These are phyloP conservation scores for Heteronetta atricapilla DNA, from an alignment of 2,113 vertebrate genomes.

Conservation along the genomic window DNA sequence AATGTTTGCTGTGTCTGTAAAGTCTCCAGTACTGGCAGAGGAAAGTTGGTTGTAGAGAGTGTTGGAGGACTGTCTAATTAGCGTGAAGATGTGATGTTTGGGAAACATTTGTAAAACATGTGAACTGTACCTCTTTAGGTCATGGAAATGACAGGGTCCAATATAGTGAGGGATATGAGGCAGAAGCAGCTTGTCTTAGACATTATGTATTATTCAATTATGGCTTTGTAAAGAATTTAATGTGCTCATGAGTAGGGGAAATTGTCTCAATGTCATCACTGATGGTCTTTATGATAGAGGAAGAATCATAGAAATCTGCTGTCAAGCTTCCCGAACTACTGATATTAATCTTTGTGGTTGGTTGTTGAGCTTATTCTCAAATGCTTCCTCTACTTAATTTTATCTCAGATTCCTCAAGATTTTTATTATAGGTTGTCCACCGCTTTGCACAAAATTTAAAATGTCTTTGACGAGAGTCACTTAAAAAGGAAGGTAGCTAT, in stretches of 20 bases:
- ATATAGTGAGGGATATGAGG: neutral
- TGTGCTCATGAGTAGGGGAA: neutral
- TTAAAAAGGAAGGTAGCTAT: neutral
- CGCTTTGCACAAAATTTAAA: neutral
- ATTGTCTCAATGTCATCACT: neutral
- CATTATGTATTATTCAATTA: too few species aligned
- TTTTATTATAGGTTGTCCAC: neutral
- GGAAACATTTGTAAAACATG: neutral
- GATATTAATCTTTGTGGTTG: neutral
- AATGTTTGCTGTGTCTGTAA: neutral
- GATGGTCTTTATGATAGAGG: neutral
- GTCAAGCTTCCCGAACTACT: neutral
- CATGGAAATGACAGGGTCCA: neutral
- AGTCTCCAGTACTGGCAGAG: neutral
- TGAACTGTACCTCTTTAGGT: neutral
- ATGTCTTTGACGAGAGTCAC: neutral
- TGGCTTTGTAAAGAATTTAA: too few species aligned
- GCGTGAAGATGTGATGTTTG: neutral
- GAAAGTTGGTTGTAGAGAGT: neutral
- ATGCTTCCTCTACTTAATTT: neutral
- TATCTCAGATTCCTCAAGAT: neutral
- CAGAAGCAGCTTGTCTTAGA: neutral
- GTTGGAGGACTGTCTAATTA: neutral
- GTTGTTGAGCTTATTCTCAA: neutral
- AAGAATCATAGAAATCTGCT: neutral